Evolutionary conservation across 2,888 invertebrate species (phyloP).

Genomic region (Synanthedon vespiformis): DNA sequence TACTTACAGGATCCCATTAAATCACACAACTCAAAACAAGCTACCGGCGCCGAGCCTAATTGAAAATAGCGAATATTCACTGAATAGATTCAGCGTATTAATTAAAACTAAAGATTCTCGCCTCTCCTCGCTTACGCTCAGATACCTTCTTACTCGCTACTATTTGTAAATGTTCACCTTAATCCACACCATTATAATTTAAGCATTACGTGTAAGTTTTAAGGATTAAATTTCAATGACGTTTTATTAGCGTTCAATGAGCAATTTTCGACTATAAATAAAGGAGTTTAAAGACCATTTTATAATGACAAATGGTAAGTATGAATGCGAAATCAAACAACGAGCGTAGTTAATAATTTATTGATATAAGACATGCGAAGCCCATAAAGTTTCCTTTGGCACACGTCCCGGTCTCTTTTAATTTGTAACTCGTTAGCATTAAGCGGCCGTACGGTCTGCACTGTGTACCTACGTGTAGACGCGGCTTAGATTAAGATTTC

Average conservation of each 20-base stretch:
- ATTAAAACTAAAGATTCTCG: slow-evolving; percentile 65
- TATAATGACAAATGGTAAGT: slow-evolving; percentile 37
- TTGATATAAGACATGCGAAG: slow-evolving; percentile 70
- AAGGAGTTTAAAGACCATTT: slow-evolving; percentile 41
- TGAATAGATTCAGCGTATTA: slow-evolving; percentile 57
- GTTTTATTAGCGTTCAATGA: slow-evolving; percentile 14
- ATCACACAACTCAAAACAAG: slow-evolving; percentile 56
- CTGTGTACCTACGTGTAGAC: slow-evolving; percentile 13
- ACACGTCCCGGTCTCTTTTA: slow-evolving; percentile 65
- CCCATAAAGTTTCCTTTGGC: slow-evolving; percentile 69
- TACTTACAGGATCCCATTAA: slow-evolving; percentile 43
- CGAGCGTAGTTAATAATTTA: slow-evolving; percentile 68
- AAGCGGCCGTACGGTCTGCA: slow-evolving; percentile 21
- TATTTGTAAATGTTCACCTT: slow-evolving; percentile 25
- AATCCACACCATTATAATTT: slow-evolving; percentile 41
- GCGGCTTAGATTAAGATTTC: slow-evolving; percentile 53
- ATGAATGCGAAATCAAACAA: slow-evolving; percentile 63
- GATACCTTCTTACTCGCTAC: slow-evolving; percentile 33
- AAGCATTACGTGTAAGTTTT: slow-evolving; percentile 39
- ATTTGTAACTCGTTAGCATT: slow-evolving; percentile 67
- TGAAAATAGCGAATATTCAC: slow-evolving; percentile 53
- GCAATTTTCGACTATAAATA: slow-evolving; percentile 42
- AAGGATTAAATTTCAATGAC: slow-evolving; percentile 49
- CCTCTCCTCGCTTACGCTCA: slow-evolving; percentile 49
- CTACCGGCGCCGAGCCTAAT: slow-evolving; percentile 57